Evolutionary conservation across 2,888 invertebrate species (phyloP), one percentile per base, ranked within the genome.

Genomic region (Sminthurides aquaticus): DNA sequence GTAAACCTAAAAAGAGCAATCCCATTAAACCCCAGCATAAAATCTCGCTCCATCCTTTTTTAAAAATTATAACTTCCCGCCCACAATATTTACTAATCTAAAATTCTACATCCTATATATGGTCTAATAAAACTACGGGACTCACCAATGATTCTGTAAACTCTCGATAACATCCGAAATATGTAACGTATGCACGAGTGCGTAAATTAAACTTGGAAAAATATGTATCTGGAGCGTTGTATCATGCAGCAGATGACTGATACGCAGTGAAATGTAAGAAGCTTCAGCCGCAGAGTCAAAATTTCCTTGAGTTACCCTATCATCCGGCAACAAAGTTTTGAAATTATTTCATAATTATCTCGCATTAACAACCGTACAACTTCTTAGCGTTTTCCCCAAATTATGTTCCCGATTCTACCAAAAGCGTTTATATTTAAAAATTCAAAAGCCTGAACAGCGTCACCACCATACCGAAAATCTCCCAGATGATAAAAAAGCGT

Each of bases 221-320:
- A 68, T 24, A 25, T 70, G 62, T 8, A 70, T 52, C 2, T 43
- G 61, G 8, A 73, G 26, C 1, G 59, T 52, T 24, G 71, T 71
- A 22, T 74, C 72, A 58, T 72, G 72, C 28, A 73, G 60, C 0
- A 66, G 58, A 57, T 69, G 67, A 2, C 69, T 49, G 28, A 74
- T 67, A 27, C 68, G 56, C 15, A 72, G 55, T 1, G 67, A 24
- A 18, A 74, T 29, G 57, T 69, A 72, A 1, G 59, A 63, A 0
- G 69, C 67, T 3, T 70, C 69, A 1, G 57, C 20, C 1, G 68
- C 52, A 1, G 49, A 34, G 2, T 62, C 57, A 24, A 72, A 64
- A 49, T 70, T 66, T 3, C 74, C 74, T 28, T 71, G 68, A 34
- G 56, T 24, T 0, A 73, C 29, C 52, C 72, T 49, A 18, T n/a